Percentiles rank a stretch among this genome's conserved stretches.
These are phyloP conservation scores for Micoletzkya japonica DNA, from an alignment of 2,888 invertebrate genomes.

Conservation along the genomic window DNA sequence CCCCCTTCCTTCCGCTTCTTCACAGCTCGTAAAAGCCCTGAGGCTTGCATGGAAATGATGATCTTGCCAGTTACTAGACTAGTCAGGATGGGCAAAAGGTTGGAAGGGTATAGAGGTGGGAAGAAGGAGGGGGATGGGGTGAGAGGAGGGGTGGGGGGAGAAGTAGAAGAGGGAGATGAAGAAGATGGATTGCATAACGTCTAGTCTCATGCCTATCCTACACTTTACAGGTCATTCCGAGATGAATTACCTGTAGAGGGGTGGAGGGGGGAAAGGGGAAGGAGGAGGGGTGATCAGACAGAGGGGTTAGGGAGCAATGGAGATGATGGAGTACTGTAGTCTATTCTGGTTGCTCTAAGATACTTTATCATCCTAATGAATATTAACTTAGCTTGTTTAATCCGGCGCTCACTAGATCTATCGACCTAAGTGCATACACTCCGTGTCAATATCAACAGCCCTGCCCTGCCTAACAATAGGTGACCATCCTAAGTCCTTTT, in stretches of 20 bases:
- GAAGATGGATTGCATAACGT: neutral
- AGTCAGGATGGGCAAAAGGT: too few relatives aligned
- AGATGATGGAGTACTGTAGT: neutral
- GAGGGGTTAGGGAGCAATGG: neutral
- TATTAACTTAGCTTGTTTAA: too few relatives aligned
- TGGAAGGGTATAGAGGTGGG: conserved; percentile 15
- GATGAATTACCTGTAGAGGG: neutral
- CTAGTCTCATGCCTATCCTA: too few relatives aligned
- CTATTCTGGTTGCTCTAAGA: too few relatives aligned
- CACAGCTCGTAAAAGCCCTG: too few relatives aligned
- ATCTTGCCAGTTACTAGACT: too few relatives aligned
- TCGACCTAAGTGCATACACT: too few relatives aligned
- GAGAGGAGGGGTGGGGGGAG: neutral
- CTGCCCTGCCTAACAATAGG: neutral
- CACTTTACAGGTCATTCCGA: neutral
- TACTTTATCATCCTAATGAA: conserved; percentile 1
- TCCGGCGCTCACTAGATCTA: too few relatives aligned
- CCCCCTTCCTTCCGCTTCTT: too few relatives aligned
- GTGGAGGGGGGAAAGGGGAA: conserved; percentile 1
- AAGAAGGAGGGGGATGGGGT: neutral
- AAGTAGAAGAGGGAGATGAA: neutral
- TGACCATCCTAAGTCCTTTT: neutral
- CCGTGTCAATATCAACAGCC: neutral
- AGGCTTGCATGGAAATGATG: too few relatives aligned
- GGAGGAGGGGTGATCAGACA: neutral